A percentile compares a stretch with the other conserved stretches of the same genome.
phyloP scores from a whole-genome alignment of 1,140 invertebrate genomes.

The Heliothis subflexa region DNA sequence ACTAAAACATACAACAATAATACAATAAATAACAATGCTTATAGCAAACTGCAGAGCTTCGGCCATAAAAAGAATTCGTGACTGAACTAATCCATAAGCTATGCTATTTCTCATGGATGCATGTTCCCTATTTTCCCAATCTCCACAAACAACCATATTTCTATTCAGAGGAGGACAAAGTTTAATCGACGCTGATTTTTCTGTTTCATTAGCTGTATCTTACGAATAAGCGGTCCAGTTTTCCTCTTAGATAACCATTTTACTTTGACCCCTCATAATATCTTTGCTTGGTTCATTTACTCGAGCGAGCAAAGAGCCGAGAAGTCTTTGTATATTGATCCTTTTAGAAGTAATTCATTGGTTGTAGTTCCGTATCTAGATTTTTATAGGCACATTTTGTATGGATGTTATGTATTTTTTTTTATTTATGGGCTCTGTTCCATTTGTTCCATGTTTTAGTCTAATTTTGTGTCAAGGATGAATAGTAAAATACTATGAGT shows the following conservation, averaged over 20 bases:
- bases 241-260: slow-evolving; percentile 8
- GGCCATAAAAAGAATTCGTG: background rate
- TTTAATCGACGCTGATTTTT: slow-evolving; percentile 35
- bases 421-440: too few relatives aligned
- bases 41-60: background rate
- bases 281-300: background rate
- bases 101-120: background rate
- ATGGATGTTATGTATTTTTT: too few relatives aligned
- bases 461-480: too few relatives aligned
- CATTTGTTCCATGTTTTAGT: too few relatives aligned
- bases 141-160: slow-evolving; percentile 19
- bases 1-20: too few relatives aligned
- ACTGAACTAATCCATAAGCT: background rate
- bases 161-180: background rate
- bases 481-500: too few relatives aligned
- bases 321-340: slow-evolving; percentile 2
- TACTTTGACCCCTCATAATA: background rate
- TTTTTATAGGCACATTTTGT: background rate
- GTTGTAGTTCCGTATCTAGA: slow-evolving; percentile 11
- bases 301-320: background rate
- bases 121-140: background rate
- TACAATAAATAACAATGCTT: too few relatives aligned
- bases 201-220: slow-evolving; percentile 33
- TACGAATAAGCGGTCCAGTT: background rate
- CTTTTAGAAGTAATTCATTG: slow-evolving; percentile 9